These are phyloP conservation scores for Anomalospiza imberbis DNA, from an alignment of 2,797 vertebrate genomes.

Conservation along the genomic window DNA sequence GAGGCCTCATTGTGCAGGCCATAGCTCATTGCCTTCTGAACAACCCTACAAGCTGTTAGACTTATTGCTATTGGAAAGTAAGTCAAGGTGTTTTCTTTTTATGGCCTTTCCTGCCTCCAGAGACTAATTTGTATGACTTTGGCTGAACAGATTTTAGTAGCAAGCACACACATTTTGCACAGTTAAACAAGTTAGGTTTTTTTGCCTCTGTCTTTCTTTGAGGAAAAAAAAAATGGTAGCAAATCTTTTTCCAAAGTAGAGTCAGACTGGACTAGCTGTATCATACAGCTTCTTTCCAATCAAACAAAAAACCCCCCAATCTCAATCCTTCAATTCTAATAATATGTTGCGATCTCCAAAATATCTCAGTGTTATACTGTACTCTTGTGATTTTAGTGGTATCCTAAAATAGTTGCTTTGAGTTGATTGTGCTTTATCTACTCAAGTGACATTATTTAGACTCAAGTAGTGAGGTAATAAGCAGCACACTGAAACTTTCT, in stretches of 20 bases:
- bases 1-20: not conserved
- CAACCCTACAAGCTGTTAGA: not conserved
- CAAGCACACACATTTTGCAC: not conserved
- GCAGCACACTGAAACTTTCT: not conserved
- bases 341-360: not conserved
- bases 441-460: not conserved
- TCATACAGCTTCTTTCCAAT: not conserved
- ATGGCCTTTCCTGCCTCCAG: not conserved
- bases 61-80: not conserved
- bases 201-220: not conserved
- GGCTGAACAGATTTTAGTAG: not conserved
- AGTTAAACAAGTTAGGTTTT: not conserved
- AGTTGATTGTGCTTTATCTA: not conserved
- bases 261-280: not conserved
- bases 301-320: not conserved
- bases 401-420: not conserved
- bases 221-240: not conserved
- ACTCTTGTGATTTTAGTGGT: not conserved
- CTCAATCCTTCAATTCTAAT: not conserved
- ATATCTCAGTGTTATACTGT: not conserved
- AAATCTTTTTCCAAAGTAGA: not conserved
- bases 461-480: not conserved
- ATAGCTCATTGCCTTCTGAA: not conserved
- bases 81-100: slow-evolving; percentile 4
- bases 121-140: slow-evolving; percentile 10